These are phyloP conservation scores for Caracal caracal DNA, from an alignment of 2,113 vertebrate species.

Conservation along the genomic window DNA sequence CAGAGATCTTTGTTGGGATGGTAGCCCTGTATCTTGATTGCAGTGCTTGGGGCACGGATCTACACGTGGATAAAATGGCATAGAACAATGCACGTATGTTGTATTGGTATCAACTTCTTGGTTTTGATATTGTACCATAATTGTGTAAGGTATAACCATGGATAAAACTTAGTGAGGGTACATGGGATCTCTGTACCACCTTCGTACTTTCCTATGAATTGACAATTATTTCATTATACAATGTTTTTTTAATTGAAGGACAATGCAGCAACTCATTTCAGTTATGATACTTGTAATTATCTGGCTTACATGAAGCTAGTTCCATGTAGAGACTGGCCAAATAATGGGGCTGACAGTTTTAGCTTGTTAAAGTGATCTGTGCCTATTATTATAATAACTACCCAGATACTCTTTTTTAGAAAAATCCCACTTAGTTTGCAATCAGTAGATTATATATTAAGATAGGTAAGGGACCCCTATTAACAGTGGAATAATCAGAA, in stretches of 20 bases:
- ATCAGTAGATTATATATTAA: background rate
- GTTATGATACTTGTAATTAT: background rate
- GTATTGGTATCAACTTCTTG: background rate
- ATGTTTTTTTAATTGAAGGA: background rate
- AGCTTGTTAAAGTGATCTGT: background rate
- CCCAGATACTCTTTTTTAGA: background rate
- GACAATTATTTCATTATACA: constrained; percentile 26
- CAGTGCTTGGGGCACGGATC: background rate
- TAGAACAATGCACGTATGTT: background rate
- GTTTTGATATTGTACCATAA: background rate
- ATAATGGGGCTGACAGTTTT: background rate
- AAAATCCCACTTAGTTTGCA: background rate
- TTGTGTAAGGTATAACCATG: background rate
- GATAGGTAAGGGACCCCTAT: background rate
- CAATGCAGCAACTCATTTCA: background rate
- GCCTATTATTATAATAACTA: background rate
- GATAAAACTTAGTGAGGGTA: background rate
- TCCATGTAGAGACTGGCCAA: background rate
- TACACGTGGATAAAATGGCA: background rate
- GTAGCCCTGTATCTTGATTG: background rate
- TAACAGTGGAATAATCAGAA: constrained; percentile 21
- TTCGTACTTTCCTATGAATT: background rate
- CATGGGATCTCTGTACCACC: background rate
- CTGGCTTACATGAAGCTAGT: background rate
- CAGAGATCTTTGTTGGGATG: background rate